A percentile compares a stretch with the other conserved stretches of the same genome.
These are phyloP conservation scores for Cygnus olor DNA, from an alignment of 2,797 vertebrate species.

Conservation along the genomic window DNA sequence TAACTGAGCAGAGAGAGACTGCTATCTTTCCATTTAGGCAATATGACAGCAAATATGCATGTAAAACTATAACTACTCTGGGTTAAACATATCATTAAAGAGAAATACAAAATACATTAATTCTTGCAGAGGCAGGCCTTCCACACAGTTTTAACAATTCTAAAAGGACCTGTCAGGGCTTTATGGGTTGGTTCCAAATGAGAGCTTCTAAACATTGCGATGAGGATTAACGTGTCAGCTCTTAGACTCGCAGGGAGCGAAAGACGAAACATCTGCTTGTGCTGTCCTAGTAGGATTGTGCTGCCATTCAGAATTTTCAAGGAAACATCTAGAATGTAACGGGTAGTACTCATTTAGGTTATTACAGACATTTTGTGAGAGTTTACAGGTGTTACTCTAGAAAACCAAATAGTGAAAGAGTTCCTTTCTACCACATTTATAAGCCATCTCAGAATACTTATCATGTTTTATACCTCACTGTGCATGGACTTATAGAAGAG, in stretches of 20 bases:
- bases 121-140: neutral
- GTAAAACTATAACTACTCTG: neutral
- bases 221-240: conserved; percentile 31
- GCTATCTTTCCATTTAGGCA: neutral
- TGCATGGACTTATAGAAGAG: neutral
- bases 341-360: neutral
- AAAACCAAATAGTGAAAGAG: neutral
- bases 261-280: conserved; percentile 34
- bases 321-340: neutral
- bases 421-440: neutral
- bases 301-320: neutral
- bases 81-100: neutral
- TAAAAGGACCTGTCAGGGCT: conserved; percentile 19
- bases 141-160: neutral
- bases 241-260: neutral
- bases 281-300: neutral
- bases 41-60: neutral
- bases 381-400: neutral
- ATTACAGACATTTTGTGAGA: neutral
- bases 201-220: neutral
- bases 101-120: neutral
- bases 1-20: neutral
- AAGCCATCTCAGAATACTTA: neutral
- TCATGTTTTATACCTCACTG: neutral
- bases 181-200: neutral